Evolutionary conservation across 2,113 vertebrate species (phyloP).

Genomic region (Trichechus manatus): DNA sequence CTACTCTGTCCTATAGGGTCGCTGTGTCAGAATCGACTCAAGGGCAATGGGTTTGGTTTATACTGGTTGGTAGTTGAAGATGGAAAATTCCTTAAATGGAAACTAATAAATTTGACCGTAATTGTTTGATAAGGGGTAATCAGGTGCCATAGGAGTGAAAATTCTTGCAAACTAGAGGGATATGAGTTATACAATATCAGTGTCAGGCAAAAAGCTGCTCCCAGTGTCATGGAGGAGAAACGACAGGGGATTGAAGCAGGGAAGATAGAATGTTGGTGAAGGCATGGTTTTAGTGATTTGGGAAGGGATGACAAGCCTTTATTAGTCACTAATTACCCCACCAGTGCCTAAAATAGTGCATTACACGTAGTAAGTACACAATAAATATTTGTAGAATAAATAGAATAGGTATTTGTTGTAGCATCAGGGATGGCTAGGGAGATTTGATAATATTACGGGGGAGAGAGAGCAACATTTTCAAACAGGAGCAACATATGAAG

Average conservation of each 20-base stretch:
- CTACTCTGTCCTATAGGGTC: no score
- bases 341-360: neutral
- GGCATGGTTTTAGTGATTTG: neutral
- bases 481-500: neutral
- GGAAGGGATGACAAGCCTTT: neutral
- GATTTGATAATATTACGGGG: neutral
- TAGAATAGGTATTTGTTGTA: neutral
- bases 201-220: neutral
- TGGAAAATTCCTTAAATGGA: neutral
- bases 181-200: neutral
- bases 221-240: neutral
- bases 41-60: no score
- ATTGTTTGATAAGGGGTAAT: neutral
- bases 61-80: neutral
- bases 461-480: neutral
- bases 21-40: no score
- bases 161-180: neutral
- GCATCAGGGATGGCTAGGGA: neutral
- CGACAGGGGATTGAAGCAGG: neutral
- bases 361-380: neutral
- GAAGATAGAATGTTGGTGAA: neutral
- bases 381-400: neutral
- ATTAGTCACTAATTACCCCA: neutral
- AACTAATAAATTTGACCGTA: neutral
- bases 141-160: neutral